Evolutionary conservation across 2,888 invertebrate species (phyloP).

Genomic region (Callosobruchus maculatus): DNA sequence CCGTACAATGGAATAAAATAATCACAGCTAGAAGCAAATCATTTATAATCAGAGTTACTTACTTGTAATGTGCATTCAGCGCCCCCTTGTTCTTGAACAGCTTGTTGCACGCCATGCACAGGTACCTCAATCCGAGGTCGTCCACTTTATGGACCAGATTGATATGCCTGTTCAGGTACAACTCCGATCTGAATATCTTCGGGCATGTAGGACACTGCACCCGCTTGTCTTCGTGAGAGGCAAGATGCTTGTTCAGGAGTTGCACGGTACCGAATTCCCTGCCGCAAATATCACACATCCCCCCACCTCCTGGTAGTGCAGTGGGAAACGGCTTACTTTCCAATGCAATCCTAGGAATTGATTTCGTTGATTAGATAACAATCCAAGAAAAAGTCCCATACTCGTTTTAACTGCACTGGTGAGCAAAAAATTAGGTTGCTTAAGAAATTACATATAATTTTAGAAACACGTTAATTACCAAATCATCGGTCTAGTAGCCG

Average conservation of each 20-base stretch:
- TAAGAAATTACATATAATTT: too few relatives aligned
- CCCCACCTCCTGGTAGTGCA: conserved; percentile 8
- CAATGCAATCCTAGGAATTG: not conserved
- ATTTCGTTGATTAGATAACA: too few relatives aligned
- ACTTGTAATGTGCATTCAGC: conserved; percentile 18
- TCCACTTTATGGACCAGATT: conserved; percentile 1
- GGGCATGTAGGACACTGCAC: conserved; percentile 1
- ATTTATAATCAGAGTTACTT: too few relatives aligned
- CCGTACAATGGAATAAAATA: too few relatives aligned
- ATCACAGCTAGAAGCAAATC: too few relatives aligned
- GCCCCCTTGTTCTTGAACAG: conserved; percentile 16
- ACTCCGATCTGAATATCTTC: not conserved
- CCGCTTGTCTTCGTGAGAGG: conserved; percentile 10
- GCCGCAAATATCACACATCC: conserved; percentile 19
- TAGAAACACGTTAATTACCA: too few relatives aligned
- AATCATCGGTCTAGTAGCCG: too few relatives aligned
- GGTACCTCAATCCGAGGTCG: not conserved
- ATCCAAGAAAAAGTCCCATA: too few relatives aligned
- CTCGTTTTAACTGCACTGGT: too few relatives aligned
- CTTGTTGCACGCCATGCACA: conserved; percentile 14
- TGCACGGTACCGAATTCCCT: conserved; percentile 9
- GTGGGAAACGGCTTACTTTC: not conserved
- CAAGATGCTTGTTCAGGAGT: conserved; percentile 12
- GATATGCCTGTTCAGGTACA: conserved; percentile 1
- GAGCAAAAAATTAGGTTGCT: too few relatives aligned